Evolutionary conservation across 2,113 vertebrate species (phyloP).

Genomic region (Mola mola): DNA sequence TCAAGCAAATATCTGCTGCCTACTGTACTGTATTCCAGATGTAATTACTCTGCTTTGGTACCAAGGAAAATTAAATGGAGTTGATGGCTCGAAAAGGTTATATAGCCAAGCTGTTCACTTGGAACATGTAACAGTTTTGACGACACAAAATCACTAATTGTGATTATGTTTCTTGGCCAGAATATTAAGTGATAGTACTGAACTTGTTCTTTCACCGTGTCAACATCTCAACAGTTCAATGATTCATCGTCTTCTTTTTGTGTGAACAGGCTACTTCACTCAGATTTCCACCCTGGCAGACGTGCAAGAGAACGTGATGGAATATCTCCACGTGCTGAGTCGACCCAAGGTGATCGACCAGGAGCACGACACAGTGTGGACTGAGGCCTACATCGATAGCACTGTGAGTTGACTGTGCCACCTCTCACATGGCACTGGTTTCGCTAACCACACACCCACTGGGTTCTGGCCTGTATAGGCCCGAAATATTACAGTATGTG

Average conservation of each 20-base stretch:
- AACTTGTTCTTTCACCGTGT: neutral
- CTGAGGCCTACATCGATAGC: slow-evolving; percentile 96
- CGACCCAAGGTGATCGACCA: slow-evolving; percentile 97
- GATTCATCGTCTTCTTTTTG: slow-evolving; percentile 1
- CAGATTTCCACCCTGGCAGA: slow-evolving; percentile 98
- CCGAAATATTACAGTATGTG: too few relatives aligned
- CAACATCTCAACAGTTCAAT: neutral
- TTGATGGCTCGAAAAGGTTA: slow-evolving; percentile 1
- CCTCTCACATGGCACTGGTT: slow-evolving; percentile 10
- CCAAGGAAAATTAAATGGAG: slow-evolving; percentile 20
- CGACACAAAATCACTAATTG: neutral
- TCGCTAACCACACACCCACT: neutral
- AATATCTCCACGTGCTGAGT: slow-evolving; percentile 97
- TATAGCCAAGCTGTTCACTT: slow-evolving; percentile 2
- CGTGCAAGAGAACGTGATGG: slow-evolving; percentile 99
- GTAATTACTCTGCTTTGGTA: slow-evolving; percentile 15
- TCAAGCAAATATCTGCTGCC: slow-evolving; percentile 30
- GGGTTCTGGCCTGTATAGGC: too few relatives aligned
- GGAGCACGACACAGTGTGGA: slow-evolving; percentile 97
- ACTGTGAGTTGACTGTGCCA: slow-evolving; percentile 87
- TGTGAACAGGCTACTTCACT: slow-evolving; percentile 91
- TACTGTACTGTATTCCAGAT: slow-evolving; percentile 27
- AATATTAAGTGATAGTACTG: neutral
- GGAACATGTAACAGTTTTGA: neutral
- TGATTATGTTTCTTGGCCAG: neutral